Evolutionary conservation across 2,797 vertebrate species (phyloP), one percentile per base, ranked within the genome.

Genomic region (Triplophysa bombifrons): DNA sequence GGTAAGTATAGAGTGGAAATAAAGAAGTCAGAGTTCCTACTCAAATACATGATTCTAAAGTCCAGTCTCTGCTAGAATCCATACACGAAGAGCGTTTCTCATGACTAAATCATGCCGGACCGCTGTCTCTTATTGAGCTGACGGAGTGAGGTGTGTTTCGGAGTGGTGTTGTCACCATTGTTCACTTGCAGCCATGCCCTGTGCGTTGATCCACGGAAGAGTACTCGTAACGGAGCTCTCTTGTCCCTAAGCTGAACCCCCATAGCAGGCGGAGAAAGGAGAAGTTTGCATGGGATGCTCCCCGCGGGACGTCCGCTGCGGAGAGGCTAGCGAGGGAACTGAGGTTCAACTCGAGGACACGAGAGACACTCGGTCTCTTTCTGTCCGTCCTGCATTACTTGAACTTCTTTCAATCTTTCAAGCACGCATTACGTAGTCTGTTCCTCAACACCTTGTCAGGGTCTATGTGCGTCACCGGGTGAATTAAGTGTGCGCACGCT

Each of bases 161-260:
- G 81, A 81, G 69, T 81, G 80, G 67, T 69, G 58, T 75, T 80
- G 74, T 80, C 82, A 66, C 71, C 53, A 38, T 64, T 69, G 82
- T 82, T 82, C 75, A 72, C 64, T 46, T 82, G 53, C 55, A 58
- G 65, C 56, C 61, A 22, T 72, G 72, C 63, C 78, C 38, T 82
- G 80, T 82, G 84, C 87, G 81, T 71, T 88, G 90, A 89, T 85
- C 87, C 74, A 20, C 75, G 69, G 46, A 19, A 61, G 76, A 85
- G 75, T 72, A 83, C 80, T 78, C 72, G 82, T 78, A 67, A 86
- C 64, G 38, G 71, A 84, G 84, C 80, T 74, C 70, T 51, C 74
- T 77, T 93, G 92, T 88, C 91, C 90, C 90, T 82, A 82, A 38
- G 83, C 78, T 92, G 92, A 93, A 93, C 80, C 82, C 77, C 68